Base-by-base conservation (phyloP, 2,797 vertebrate species). In the Urophycis tenuis region DNA sequence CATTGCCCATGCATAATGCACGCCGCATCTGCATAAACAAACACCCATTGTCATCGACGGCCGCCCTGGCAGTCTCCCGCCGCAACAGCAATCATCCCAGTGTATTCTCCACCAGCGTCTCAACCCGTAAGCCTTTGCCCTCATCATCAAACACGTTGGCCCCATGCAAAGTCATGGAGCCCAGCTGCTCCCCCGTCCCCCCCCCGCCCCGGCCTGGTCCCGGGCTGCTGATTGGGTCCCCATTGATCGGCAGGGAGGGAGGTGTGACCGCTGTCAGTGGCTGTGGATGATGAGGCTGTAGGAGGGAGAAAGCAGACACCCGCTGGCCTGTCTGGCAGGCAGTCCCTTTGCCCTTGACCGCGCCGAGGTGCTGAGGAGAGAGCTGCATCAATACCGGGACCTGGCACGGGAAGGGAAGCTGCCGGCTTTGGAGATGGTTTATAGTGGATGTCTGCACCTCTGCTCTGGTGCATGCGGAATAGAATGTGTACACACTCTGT, bases 281-380 rank as follows among this genome's bases (percentile, higher is more conserved):
- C 71, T 74, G 77, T 22, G 78, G 83, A 77, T 53, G 73, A 74
- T 78, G 74, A 67, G 14, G 64, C 74, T 79, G 78, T 77, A 75
- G 81, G 71, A 81, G 60, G 74, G 75, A 78, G 74, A 77, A 79
- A 70, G 67, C 67, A 70, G 67, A 60, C 53, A 60, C 67, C 67
- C 53, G 75, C 45, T 29, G 39, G 31, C 79, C 79, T 80, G 77
- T 75, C 81, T 81, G 83, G 78, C 74, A 80, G 79, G 73, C 73
- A 34, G 60, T 71, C 77, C 22, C 32, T 74, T 45, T 82, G 81
- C 77, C 85, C 87, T 89, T 89, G 88, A 90, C 84, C 81, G 86
- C 84, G 87, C 81, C 35, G 72, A 6, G 45, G 67, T 82, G 74
- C 53, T 69, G 72, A 72, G 75, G 67, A n/a, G 71, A 72, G 75